phyloP scores from a whole-genome alignment of 2,888 invertebrate species.

The Prenolepis imparis region DNA sequence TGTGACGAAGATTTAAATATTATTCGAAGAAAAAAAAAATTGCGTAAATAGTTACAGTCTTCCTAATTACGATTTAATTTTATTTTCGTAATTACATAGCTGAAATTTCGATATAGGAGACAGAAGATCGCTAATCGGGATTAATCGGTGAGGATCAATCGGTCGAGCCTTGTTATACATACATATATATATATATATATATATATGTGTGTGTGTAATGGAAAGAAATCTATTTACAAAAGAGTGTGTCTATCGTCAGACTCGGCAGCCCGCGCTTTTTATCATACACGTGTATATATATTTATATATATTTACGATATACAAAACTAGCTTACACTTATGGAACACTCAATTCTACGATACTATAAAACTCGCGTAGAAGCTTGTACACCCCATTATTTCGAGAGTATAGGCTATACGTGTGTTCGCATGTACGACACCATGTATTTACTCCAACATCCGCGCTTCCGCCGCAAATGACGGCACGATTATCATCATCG shows the following conservation, averaged over 20 bases:
- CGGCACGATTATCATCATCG: constrained; percentile 13
- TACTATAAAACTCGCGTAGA: constrained; percentile 72
- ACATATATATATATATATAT: background rate
- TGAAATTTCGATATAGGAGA: background rate
- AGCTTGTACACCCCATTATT: constrained; percentile 69
- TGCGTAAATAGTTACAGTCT: background rate
- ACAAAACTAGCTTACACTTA: constrained; percentile 75
- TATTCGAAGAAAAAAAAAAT: background rate
- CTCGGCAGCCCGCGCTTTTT: constrained; percentile 47
- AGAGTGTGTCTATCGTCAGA: constrained; percentile 64
- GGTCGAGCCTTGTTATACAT: background rate
- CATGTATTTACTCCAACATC: constrained; percentile 25
- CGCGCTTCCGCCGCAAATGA: constrained; percentile 32
- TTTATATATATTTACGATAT: constrained; percentile 61
- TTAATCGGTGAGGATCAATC: constrained; percentile 19
- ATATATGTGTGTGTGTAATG: background rate
- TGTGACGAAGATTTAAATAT: background rate
- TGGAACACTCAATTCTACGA: constrained; percentile 76
- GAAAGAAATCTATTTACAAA: constrained; percentile 71
- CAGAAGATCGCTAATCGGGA: constrained; percentile 1
- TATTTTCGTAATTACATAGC: background rate
- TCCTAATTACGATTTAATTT: background rate
- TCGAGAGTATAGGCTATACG: constrained; percentile 62
- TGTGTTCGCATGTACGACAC: constrained; percentile 46
- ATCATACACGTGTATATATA: constrained; percentile 30